These are phyloP conservation scores for Scolopax mira DNA, from an alignment of 2,113 vertebrate genomes.

Conservation along the genomic window DNA sequence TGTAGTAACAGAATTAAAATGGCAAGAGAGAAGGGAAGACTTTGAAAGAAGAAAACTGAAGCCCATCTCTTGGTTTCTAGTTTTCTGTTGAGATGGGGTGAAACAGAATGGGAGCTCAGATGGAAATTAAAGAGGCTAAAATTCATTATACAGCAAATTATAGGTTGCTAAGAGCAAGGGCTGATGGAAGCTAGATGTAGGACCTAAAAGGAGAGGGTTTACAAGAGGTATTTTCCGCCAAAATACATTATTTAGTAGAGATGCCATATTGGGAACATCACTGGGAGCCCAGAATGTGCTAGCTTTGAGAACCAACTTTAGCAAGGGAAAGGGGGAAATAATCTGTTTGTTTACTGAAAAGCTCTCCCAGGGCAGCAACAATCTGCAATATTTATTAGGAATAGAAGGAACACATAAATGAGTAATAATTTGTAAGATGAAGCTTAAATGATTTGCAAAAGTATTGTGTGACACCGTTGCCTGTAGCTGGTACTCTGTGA, in stretches of 20 bases:
- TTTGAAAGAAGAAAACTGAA: not conserved
- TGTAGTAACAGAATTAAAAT: constrained; percentile 48
- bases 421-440: not conserved
- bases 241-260: not conserved
- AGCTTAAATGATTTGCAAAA: not conserved
- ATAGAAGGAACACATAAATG: not conserved
- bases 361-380: not conserved
- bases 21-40: not conserved
- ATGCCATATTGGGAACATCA: not conserved
- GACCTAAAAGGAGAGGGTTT: not conserved
- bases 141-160: not conserved
- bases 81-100: not conserved
- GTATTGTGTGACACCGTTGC: not conserved
- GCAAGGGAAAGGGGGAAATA: not conserved
- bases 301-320: not conserved
- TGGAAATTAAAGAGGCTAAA: not conserved
- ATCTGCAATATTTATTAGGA: constrained; percentile 7
- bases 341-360: constrained; percentile 31
- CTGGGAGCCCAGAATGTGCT: not conserved
- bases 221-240: not conserved
- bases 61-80: not conserved
- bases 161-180: not conserved
- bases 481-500: not conserved
- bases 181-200: not conserved
- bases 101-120: not conserved